Base-by-base conservation (phyloP, 1,140 invertebrate genomes). In the Hyles euphorbiae region DNA sequence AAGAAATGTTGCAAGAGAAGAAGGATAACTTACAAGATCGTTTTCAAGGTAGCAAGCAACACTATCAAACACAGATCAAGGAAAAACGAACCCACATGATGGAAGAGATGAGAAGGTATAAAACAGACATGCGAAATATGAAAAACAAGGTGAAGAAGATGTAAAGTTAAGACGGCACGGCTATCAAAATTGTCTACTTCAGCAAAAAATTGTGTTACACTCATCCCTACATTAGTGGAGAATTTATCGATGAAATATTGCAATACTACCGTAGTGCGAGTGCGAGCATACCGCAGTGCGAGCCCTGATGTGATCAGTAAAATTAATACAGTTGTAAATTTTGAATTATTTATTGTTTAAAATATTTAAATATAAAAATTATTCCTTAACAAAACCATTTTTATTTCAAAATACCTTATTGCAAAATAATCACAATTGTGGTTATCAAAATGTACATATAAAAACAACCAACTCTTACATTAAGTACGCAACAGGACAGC, bases 1-100 rank as follows among this genome's bases (percentile, higher is more conserved):
- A 91, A 73, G 89, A 92, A 74, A 91, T 94, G 84, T 81, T 92
- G 53, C 81, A 90, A 61, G 91, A 92, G 62, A 90, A 89, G 61
- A 90, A 89, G 71, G 90, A 91, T 53, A 87, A 83, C 54, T 64
- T 93, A 33, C 87, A 90, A 67, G 90, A 90, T 43, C 74, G 76
- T 40, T 86, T 90, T 48, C 81, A 83, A 67, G 90, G 88, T 59
- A 86, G 89, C 51, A 91, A 89, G 67, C 83, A 88, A 60, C 82
- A 85, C 56, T 86, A 86, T 62, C 79, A 84, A 48, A 68, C 54
- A n/a, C 81, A 86, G 61, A 72, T 88, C 47, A 76, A 81, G 61
- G 81, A 84, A 60, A 84, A 80, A 65, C 66, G 70, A 11, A 78
- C 71, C 44, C 85, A 91, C 65, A 82, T 91, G 10, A 88, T 91